A percentile compares a stretch with the other conserved stretches of the same genome.
Conservation (phyloP, 2,797 vertebrate genomes). For the Mycteria americana region DNA sequence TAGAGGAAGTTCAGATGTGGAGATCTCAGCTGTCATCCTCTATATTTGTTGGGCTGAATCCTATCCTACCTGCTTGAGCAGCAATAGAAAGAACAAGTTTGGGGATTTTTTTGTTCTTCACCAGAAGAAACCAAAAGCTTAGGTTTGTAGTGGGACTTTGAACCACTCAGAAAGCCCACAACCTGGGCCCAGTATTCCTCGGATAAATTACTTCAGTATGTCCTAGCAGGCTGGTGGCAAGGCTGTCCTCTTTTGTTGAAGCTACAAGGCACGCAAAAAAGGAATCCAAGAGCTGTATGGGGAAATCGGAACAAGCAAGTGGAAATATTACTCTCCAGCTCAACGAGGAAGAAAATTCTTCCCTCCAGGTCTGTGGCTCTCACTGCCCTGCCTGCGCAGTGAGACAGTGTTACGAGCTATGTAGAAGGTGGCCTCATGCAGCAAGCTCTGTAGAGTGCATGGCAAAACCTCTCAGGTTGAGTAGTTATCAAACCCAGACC, state of each 20-base stretch:
- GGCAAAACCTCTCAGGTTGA: background rate
- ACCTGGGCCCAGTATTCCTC: background rate
- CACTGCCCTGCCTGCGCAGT: fast-evolving
- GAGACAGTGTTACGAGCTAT: background rate
- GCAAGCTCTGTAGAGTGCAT: background rate
- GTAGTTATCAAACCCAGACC: background rate
- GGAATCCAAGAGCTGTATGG: background rate
- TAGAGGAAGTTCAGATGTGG: background rate
- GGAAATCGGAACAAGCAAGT: background rate
- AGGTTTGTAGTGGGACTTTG: background rate
- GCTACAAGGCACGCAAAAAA: background rate
- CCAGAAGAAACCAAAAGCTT: background rate
- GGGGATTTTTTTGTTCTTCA: background rate
- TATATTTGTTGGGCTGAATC: background rate
- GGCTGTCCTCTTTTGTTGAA: background rate
- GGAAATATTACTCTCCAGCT: background rate
- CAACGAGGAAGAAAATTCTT: background rate
- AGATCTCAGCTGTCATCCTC: background rate
- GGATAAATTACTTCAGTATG: background rate
- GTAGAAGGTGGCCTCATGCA: background rate
- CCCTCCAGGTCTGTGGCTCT: background rate
- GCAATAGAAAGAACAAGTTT: background rate
- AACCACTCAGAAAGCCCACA: background rate
- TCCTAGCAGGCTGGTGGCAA: background rate
- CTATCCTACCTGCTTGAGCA: background rate